phyloP scores from a whole-genome alignment of 2,888 invertebrate species.

The Hirtodrosophila duncani region DNA sequence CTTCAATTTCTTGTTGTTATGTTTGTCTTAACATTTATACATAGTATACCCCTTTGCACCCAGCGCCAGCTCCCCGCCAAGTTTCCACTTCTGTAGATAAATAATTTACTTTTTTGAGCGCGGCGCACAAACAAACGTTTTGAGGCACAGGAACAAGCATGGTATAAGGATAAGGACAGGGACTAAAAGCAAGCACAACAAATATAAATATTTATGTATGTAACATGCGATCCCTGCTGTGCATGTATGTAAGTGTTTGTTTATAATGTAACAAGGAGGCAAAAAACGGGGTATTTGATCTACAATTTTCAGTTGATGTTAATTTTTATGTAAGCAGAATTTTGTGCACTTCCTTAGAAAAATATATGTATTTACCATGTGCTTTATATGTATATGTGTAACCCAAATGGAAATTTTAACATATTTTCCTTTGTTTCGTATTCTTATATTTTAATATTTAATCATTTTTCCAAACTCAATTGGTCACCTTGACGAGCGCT shows the following conservation, averaged over 20 bases:
- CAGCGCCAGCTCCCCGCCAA: conserved; percentile 28
- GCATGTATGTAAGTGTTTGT: conserved; percentile 49
- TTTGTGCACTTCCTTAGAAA: conserved; percentile 46
- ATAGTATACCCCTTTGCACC: conserved; percentile 13
- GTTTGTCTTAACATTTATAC: conserved; percentile 70
- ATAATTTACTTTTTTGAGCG: conserved; percentile 74
- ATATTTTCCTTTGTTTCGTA: conserved; percentile 52
- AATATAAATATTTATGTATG: conserved; percentile 47
- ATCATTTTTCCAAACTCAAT: too few relatives aligned
- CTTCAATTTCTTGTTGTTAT: conserved; percentile 52
- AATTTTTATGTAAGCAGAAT: conserved; percentile 63
- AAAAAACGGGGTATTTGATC: conserved; percentile 21
- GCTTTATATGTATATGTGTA: background rate
- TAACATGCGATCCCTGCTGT: conserved; percentile 6
- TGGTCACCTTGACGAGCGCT: too few relatives aligned
- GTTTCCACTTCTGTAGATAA: conserved; percentile 64
- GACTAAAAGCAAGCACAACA: conserved; percentile 52
- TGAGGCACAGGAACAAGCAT: conserved; percentile 2
- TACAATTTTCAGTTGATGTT: conserved; percentile 52
- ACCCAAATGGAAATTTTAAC: conserved; percentile 24
- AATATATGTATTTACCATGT: conserved; percentile 3
- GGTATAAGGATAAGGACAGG: background rate
- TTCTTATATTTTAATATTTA: conserved; percentile 32
- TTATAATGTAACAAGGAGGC: conserved; percentile 60
- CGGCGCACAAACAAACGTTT: conserved; percentile 66